Base-by-base conservation (phyloP, 2,797 vertebrate genomes). In the Artibeus lituratus region DNA sequence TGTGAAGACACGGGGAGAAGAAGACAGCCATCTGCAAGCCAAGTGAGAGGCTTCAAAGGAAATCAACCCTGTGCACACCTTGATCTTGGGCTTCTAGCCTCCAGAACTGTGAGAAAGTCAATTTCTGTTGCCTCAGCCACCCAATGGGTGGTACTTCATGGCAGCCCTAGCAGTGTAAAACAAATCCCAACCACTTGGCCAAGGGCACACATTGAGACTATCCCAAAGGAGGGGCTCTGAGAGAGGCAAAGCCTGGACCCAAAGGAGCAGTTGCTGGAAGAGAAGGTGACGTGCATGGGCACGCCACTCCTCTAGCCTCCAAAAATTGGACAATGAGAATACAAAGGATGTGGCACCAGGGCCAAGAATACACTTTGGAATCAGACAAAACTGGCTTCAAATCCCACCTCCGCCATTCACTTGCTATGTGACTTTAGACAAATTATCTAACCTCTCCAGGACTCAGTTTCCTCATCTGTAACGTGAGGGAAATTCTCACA, bases 241-340 rank as follows among this genome's bases (percentile, higher is more conserved):
- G 72, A 73, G n/a, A 55, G 10, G 8, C 37, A 29, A 83, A 15
- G 29, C n/a, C 49, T 18, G 49, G n/a, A 26, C 22, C 35, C 62
- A 26, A 12, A 67, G 22, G 12, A 47, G 26, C 1, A 21, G 57
- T n/a, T 37, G 8, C 0, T n/a, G 24, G n/a, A 84, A 47, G 42
- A 78, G 67, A 44, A 57, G 14, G 59, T 35, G 49, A 2, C 0
- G 0, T 1, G 1, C 39, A 0, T n/a, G 26, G 26, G 16, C 18
- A 3, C 35, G 19, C 4, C 7, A 1, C 37, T 55, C 29, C 35
- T 18, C 51, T 10, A 22, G 39, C 19, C 44, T 59, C 39, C 9
- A 19, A 19, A 90, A 89, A 47, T 1, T 14, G 21, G 29, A 1
- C 76, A 42, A n/a, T 0, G 5, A 51, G 37, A 29, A 44, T 49